These are phyloP conservation scores for Cynopterus brachyotis DNA, from an alignment of 2,113 vertebrate genomes.

Conservation along the genomic window DNA sequence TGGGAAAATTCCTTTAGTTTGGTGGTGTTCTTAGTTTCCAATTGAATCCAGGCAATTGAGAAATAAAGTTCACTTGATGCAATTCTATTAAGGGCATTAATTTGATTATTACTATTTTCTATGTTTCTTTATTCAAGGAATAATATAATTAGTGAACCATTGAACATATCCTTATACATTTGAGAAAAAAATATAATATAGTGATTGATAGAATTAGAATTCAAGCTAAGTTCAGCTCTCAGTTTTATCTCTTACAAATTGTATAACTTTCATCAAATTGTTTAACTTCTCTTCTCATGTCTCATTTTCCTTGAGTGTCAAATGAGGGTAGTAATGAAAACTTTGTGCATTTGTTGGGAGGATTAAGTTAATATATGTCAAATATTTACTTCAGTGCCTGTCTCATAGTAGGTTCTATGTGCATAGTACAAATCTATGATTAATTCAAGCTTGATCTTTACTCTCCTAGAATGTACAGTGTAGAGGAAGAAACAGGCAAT, in stretches of 20 bases:
- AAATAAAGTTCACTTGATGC: not conserved
- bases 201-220: not conserved
- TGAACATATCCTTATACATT: not conserved
- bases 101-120: not conserved
- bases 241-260: not conserved
- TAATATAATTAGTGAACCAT: not conserved
- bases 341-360: not conserved
- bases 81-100: not conserved
- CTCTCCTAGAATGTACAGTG: not conserved
- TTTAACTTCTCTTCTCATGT: not conserved
- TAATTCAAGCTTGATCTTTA: not conserved
- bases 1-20: not conserved
- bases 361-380: not conserved
- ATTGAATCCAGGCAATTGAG: not conserved
- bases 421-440: not conserved
- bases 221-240: not conserved
- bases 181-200: not conserved
- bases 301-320: not conserved
- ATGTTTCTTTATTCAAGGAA: not conserved
- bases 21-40: not conserved
- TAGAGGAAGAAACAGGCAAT: not conserved
- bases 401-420: not conserved
- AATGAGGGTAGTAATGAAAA: not conserved
- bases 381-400: not conserved
- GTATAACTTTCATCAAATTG: not conserved